phyloP scores from a whole-genome alignment of 1,140 invertebrate species.

The Hermetia illucens region DNA sequence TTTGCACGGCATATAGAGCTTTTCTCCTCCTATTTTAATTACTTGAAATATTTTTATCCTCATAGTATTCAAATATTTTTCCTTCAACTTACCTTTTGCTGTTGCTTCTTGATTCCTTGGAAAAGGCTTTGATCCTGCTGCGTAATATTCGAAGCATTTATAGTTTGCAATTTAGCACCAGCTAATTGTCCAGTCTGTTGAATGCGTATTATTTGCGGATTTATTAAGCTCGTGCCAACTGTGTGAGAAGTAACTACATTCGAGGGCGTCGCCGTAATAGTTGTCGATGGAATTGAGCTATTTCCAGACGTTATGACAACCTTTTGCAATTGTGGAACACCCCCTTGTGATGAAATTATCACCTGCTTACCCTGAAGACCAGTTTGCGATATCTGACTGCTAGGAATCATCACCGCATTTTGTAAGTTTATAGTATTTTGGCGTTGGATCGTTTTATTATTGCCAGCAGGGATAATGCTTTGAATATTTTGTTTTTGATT shows the following conservation, averaged over 20 bases:
- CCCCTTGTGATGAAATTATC: not conserved
- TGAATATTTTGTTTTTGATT: slow-evolving; percentile 18
- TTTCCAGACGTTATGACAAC: not conserved
- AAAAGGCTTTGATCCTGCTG: slow-evolving; percentile 33
- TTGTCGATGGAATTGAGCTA: slow-evolving; percentile 1
- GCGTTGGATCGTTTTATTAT: no score
- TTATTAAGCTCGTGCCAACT: slow-evolving; percentile 6
- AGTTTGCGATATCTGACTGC: not conserved
- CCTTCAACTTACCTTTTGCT: slow-evolving; percentile 8
- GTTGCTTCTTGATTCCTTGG: slow-evolving; percentile 26
- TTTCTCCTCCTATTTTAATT: no score
- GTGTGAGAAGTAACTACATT: not conserved
- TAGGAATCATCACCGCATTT: not conserved
- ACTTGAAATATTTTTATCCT: no score
- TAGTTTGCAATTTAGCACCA: slow-evolving; percentile 10
- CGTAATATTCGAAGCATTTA: slow-evolving; percentile 22
- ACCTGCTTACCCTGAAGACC: not conserved
- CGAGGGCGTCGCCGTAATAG: not conserved
- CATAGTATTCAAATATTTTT: no score
- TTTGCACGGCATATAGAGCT: no score
- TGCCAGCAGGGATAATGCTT: not conserved
- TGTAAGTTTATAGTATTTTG: not conserved
- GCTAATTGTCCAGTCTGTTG: slow-evolving; percentile 1
- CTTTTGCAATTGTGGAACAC: not conserved
- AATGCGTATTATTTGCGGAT: slow-evolving; percentile 8